Conservation (phyloP, 2,797 vertebrate genomes). For the Momotus momota region DNA sequence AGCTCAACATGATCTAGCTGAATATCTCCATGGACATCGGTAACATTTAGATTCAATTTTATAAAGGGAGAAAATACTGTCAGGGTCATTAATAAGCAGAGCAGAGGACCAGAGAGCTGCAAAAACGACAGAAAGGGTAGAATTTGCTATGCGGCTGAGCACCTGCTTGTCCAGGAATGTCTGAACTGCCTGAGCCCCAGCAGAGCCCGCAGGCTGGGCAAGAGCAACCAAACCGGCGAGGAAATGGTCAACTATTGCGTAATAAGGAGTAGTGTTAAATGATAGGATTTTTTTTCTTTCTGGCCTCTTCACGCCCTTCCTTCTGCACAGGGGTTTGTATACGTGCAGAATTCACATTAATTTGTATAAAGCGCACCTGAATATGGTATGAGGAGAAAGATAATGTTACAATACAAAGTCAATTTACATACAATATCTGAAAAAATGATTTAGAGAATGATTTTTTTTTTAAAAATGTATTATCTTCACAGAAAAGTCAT, state of each 20-base stretch:
- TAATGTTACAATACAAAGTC: background rate
- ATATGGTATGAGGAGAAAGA: background rate
- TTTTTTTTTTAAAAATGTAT: background rate
- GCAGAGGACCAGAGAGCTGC: background rate
- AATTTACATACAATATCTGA: background rate
- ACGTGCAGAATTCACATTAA: background rate
- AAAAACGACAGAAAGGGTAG: background rate
- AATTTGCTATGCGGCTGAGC: background rate
- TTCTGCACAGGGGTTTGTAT: background rate
- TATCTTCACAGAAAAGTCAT: background rate
- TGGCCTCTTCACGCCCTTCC: background rate
- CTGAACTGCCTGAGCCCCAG: background rate
- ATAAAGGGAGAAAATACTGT: background rate
- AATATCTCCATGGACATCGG: background rate
- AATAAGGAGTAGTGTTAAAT: background rate
- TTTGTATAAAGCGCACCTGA: background rate
- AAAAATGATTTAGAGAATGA: background rate
- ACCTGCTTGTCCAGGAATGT: background rate
- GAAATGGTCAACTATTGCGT: background rate
- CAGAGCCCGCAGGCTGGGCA: accelerated
- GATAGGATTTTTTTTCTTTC: background rate
- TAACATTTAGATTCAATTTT: background rate
- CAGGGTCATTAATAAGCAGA: background rate
- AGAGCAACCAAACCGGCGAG: accelerated
- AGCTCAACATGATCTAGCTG: background rate